Conservation (phyloP, 1,140 invertebrate genomes). For the Danaus plexippus region DNA sequence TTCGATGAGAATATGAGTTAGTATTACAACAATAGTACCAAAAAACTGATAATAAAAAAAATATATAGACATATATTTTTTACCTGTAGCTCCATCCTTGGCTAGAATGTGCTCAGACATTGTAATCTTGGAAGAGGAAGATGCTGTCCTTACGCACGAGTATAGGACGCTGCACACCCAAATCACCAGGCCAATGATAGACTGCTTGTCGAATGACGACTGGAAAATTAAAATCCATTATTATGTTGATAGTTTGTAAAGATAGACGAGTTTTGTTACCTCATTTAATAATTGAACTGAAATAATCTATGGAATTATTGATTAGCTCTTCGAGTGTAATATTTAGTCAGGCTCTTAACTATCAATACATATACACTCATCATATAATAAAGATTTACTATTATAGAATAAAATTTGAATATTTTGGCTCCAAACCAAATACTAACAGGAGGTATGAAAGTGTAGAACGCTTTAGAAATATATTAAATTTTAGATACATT, state of each 20-base stretch:
- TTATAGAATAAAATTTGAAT: too few species aligned
- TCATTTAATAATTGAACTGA: background rate
- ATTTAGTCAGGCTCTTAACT: too few species aligned
- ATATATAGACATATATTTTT: conserved; percentile 34
- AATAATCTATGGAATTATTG: too few species aligned
- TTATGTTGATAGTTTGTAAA: background rate
- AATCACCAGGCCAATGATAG: conserved; percentile 91
- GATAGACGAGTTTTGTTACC: background rate
- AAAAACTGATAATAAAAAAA: background rate
- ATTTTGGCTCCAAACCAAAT: too few species aligned
- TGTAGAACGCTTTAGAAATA: too few species aligned
- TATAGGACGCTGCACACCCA: conserved; percentile 97
- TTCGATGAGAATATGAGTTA: conserved; percentile 34
- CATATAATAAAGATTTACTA: too few species aligned
- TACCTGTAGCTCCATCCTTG: conserved; percentile 79
- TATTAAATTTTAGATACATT: too few species aligned
- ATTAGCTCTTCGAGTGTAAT: too few species aligned
- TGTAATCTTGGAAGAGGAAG: conserved; percentile 82
- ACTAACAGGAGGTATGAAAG: too few species aligned
- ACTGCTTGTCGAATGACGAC: conserved; percentile 85
- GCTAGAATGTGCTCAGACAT: conserved; percentile 83
- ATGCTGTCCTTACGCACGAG: conserved; percentile 89
- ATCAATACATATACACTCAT: too few species aligned
- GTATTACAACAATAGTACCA: conserved; percentile 22
- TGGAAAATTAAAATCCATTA: conserved; percentile 31